Evolutionary conservation across 2,888 invertebrate genomes (phyloP).

Genomic region (Drosophila meridiana): DNA sequence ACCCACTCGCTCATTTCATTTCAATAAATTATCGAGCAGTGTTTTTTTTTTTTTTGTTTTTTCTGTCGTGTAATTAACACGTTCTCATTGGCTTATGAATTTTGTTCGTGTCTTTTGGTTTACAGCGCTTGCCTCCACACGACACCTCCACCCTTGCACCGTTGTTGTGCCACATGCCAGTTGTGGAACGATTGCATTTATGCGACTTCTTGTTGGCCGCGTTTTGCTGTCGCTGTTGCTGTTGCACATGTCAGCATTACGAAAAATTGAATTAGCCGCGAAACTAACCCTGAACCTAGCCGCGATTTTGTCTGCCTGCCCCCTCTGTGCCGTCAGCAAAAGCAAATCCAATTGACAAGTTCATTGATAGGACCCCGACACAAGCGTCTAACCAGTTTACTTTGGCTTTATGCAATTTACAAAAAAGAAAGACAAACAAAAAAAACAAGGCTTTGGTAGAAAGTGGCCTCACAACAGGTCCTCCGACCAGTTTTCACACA

Average conservation of each 20-base stretch:
- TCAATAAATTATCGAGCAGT: slow-evolving; percentile 61
- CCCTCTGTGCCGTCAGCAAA: slow-evolving; percentile 39
- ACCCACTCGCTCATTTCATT: slow-evolving; percentile 35
- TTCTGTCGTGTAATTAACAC: slow-evolving; percentile 66
- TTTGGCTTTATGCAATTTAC: slow-evolving; percentile 59
- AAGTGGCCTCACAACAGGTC: slow-evolving; percentile 64
- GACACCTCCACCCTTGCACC: neutral
- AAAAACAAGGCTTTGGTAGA: slow-evolving; percentile 51
- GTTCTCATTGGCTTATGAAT: slow-evolving; percentile 67
- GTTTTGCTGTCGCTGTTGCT: slow-evolving; percentile 50
- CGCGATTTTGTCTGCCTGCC: slow-evolving; percentile 46
- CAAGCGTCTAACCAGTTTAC: slow-evolving; percentile 51
- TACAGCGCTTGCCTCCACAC: neutral
- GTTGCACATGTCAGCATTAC: slow-evolving; percentile 52
- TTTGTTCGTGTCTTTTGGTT: slow-evolving; percentile 31
- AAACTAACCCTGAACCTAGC: slow-evolving; percentile 73
- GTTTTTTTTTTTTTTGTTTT: slow-evolving; percentile 1
- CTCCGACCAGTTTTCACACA: slow-evolving; percentile 69
- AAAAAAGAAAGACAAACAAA: neutral
- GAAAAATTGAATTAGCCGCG: slow-evolving; percentile 73
- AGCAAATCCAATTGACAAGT: slow-evolving; percentile 75
- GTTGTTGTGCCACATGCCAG: slow-evolving; percentile 22
- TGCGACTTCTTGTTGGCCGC: slow-evolving; percentile 76
- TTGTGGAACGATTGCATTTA: slow-evolving; percentile 58
- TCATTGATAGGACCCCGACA: slow-evolving; percentile 63